Evolutionary conservation across 2,113 vertebrate species (phyloP).

Genomic region (Pelecanus crispus): DNA sequence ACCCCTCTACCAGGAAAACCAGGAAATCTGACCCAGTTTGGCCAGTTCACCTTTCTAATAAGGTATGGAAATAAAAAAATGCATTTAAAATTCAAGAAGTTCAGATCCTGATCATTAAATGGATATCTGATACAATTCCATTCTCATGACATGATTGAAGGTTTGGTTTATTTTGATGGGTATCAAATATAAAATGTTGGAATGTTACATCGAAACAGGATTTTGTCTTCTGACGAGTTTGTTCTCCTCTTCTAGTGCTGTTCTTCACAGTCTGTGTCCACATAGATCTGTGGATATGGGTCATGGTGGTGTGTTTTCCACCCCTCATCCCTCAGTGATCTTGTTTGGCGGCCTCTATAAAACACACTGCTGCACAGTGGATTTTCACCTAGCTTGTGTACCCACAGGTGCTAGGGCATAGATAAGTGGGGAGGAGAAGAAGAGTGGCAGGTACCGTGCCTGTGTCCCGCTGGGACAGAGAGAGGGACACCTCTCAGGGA

Average conservation of each 20-base stretch:
- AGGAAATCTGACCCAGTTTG: background rate
- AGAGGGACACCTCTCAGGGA: rapidly evolving
- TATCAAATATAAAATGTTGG: background rate
- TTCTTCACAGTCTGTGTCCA: background rate
- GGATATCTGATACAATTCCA: background rate
- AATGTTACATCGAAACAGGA: background rate
- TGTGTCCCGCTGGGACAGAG: background rate
- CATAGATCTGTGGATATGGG: background rate
- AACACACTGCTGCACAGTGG: background rate
- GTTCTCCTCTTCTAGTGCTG: background rate
- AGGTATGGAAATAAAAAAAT: background rate
- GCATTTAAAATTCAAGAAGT: background rate
- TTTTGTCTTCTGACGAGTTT: background rate
- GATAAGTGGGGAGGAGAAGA: background rate
- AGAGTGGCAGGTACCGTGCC: background rate
- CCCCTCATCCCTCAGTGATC: background rate
- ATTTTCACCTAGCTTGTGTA: background rate
- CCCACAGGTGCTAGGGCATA: rapidly evolving
- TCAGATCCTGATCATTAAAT: background rate
- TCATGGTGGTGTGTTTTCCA: background rate
- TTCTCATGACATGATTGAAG: background rate
- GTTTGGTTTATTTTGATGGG: background rate
- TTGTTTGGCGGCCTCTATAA: background rate
- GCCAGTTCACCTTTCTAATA: background rate
- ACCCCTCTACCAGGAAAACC: background rate